phyloP scores from a whole-genome alignment of 1,140 invertebrate species.

The Amyelois transitella region DNA sequence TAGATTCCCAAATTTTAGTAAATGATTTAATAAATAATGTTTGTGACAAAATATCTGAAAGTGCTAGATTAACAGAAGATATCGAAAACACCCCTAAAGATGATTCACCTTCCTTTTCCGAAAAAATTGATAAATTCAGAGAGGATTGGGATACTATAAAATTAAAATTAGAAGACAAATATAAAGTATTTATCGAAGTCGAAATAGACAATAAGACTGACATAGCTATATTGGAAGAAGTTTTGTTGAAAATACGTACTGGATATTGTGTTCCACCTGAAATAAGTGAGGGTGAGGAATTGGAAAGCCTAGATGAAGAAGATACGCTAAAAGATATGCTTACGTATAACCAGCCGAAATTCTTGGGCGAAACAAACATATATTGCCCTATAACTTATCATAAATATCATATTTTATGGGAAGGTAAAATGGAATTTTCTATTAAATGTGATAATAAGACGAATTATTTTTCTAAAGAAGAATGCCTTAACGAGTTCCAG shows the following conservation, averaged over 20 bases:
- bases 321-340: slow-evolving; percentile 35
- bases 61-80: neutral
- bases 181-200: slow-evolving; percentile 43
- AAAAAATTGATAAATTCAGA: slow-evolving; percentile 53
- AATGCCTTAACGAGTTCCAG: slow-evolving; percentile 63
- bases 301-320: slow-evolving; percentile 34
- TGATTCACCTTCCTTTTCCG: slow-evolving; percentile 25
- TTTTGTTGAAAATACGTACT: slow-evolving; percentile 47
- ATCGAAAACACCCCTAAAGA: neutral
- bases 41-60: neutral
- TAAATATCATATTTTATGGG: slow-evolving; percentile 73
- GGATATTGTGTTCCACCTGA: slow-evolving; percentile 32
- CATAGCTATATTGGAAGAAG: slow-evolving; percentile 49
- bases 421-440: slow-evolving; percentile 73
- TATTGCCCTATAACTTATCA: slow-evolving; percentile 75
- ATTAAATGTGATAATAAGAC: slow-evolving; percentile 70
- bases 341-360: slow-evolving; percentile 47
- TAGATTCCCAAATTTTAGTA: slow-evolving; percentile 32
- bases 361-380: slow-evolving; percentile 72
- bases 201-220: slow-evolving; percentile 55
- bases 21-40: slow-evolving; percentile 22
- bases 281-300: slow-evolving; percentile 35
- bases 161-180: slow-evolving; percentile 49
- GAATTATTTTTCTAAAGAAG: slow-evolving; percentile 66
- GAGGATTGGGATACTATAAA: slow-evolving; percentile 56